Conservation (phyloP, 2,113 vertebrate species). For the Anhinga rufa region DNA sequence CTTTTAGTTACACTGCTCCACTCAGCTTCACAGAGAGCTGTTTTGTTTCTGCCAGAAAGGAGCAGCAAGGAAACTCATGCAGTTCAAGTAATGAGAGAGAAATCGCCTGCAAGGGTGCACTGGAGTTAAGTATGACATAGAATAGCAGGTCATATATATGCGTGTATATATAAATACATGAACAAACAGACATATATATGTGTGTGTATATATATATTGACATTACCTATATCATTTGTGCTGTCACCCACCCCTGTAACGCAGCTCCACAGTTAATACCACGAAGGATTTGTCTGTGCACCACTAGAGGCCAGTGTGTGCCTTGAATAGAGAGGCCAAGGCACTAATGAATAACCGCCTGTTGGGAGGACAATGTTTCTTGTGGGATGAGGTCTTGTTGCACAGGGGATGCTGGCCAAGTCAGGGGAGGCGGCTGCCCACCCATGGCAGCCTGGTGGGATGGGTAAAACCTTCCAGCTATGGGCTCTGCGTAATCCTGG, state of each 20-base stretch:
- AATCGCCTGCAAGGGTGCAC: neutral
- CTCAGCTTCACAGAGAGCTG: neutral
- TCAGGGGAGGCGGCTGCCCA: neutral
- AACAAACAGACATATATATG: neutral
- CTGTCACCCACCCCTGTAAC: neutral
- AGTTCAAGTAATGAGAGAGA: neutral
- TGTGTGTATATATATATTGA: too few species aligned
- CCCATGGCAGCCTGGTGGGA: neutral
- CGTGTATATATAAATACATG: neutral
- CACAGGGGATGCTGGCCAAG: neutral
- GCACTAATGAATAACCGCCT: neutral
- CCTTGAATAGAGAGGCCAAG: neutral
- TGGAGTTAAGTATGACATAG: neutral
- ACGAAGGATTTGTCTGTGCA: neutral
- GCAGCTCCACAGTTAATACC: neutral
- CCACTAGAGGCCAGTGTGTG: constrained; percentile 63
- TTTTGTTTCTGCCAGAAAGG: neutral
- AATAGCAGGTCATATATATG: too few species aligned
- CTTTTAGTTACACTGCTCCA: neutral
- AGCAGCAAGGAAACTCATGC: neutral
- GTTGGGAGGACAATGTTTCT: neutral
- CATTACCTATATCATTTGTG: fast-evolving
- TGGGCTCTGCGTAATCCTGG: neutral
- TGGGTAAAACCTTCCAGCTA: neutral
- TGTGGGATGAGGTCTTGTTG: neutral